phyloP scores from a whole-genome alignment of 2,797 vertebrate genomes.

The Borostomias antarcticus region DNA sequence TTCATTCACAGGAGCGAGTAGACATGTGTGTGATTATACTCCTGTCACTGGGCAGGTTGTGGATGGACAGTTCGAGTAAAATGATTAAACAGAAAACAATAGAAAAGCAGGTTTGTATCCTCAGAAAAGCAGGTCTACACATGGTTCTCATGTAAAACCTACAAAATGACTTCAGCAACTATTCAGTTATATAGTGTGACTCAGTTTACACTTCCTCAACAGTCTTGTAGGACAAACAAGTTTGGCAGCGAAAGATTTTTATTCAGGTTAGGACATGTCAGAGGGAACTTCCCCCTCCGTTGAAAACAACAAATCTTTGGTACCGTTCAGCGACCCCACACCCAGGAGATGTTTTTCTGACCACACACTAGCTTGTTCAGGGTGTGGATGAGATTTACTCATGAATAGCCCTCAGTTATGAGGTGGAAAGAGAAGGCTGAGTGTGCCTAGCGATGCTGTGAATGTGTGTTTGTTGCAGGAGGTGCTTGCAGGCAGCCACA shows the following conservation, averaged over 20 bases:
- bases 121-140: not conserved
- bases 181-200: not conserved
- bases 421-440: not conserved
- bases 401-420: not conserved
- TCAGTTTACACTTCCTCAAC: not conserved
- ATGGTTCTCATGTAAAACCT: not conserved
- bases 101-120: not conserved
- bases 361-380: too few species aligned
- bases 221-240: not conserved
- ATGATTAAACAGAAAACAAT: not conserved
- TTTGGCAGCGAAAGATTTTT: not conserved
- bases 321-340: too few species aligned
- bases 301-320: not conserved
- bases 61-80: not conserved
- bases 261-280: not conserved
- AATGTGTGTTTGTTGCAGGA: constrained; percentile 26
- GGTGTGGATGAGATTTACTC: not conserved
- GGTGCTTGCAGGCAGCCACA: constrained; percentile 8
- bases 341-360: too few species aligned
- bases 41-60: not conserved
- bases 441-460: not conserved
- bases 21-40: not conserved
- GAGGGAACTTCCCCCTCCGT: not conserved
- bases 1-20: not conserved
- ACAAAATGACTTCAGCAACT: not conserved